Conservation (phyloP, 92 coral and sea anemone species). For the Umimayanthus kanabou region DNA sequence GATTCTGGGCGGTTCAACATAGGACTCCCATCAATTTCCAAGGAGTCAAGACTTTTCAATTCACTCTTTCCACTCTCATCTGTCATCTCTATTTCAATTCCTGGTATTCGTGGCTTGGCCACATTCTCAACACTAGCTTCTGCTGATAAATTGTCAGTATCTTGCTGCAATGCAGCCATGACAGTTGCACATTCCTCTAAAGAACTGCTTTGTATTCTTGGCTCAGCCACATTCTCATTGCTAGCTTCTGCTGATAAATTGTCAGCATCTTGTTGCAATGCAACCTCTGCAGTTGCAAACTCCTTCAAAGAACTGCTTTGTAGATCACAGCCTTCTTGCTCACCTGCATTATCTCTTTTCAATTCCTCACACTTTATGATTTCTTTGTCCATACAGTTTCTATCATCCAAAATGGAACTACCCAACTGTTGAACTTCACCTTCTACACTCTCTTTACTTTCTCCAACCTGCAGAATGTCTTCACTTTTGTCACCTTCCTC, state of each 20-base stretch:
- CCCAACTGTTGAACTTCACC: not conserved
- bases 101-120: conserved; percentile 49
- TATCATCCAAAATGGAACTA: conserved; percentile 13
- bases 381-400: not conserved
- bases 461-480: not conserved
- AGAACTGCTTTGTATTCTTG: conserved; percentile 10
- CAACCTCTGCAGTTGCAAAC: not conserved
- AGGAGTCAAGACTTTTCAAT: conserved; percentile 70
- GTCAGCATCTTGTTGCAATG: conserved; percentile 14
- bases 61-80: conserved; percentile 76
- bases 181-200: no score
- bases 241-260: not conserved
- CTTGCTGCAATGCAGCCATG: no score
- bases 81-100: conserved; percentile 64
- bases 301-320: not conserved
- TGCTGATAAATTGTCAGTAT: no score
- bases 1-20: conserved; percentile 42
- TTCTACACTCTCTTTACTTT: not conserved
- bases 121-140: not conserved
- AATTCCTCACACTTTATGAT: not conserved
- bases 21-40: conserved; percentile 48
- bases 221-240: not conserved
- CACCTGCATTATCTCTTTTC: not conserved
- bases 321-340: not conserved
- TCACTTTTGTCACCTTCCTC: not conserved